Conservation (phyloP, 2,113 vertebrate species). For the Otolemur garnettii region DNA sequence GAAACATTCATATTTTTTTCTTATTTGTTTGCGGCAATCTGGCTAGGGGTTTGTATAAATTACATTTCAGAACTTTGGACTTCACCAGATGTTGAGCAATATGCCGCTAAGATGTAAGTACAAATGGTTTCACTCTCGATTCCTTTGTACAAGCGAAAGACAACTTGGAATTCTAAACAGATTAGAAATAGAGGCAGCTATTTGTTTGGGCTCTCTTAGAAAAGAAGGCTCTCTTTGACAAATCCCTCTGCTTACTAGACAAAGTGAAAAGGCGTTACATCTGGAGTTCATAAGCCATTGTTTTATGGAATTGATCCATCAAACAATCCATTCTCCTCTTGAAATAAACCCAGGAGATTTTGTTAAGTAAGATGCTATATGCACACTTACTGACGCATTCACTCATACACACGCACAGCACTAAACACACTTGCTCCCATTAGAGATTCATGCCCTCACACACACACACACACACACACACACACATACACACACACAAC, state of each 20-base stretch:
- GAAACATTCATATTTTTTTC: slow-evolving; percentile 56
- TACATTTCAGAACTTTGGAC: neutral
- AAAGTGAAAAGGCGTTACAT: slow-evolving; percentile 55
- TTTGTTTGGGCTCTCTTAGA: slow-evolving; percentile 49
- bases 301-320: slow-evolving; percentile 75
- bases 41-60: slow-evolving; percentile 33
- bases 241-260: slow-evolving; percentile 73
- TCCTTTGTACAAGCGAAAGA: slow-evolving; percentile 52
- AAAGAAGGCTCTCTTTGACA: slow-evolving; percentile 59
- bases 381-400: neutral
- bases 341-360: slow-evolving; percentile 52
- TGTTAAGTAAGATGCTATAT: neutral
- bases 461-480: no score
- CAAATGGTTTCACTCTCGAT: slow-evolving; percentile 57
- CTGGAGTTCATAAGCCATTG: slow-evolving; percentile 76
- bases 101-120: slow-evolving; percentile 33
- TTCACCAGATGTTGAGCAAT: slow-evolving; percentile 53
- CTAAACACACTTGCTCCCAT: neutral
- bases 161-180: slow-evolving; percentile 74
- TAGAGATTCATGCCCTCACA: neutral
- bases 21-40: slow-evolving; percentile 48
- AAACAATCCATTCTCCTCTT: slow-evolving; percentile 53
- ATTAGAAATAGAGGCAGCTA: slow-evolving; percentile 58
- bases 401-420: neutral
- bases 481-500: no score